A percentile compares a stretch with the other conserved stretches of the same genome.
These are phyloP conservation scores for Portevinia maculata DNA, from an alignment of 2,888 invertebrate genomes.

Conservation along the genomic window DNA sequence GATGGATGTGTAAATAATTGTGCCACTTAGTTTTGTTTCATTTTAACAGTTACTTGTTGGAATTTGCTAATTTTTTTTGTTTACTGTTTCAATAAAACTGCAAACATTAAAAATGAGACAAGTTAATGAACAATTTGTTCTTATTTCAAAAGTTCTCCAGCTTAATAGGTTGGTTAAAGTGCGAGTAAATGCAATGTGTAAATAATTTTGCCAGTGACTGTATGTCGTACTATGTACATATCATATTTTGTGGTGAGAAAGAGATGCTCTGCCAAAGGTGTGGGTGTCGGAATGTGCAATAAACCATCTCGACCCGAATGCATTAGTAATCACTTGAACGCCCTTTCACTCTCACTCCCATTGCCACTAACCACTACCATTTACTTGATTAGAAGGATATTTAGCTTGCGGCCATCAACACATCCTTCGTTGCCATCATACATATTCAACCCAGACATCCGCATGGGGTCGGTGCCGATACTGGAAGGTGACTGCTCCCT, in stretches of 20 bases:
- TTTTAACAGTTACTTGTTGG: too few species aligned
- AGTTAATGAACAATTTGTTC: too few species aligned
- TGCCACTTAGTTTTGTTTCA: too few species aligned
- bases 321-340: slow-evolving; percentile 66
- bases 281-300: slow-evolving; percentile 72
- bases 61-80: too few species aligned
- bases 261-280: slow-evolving; percentile 33
- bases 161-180: too few species aligned
- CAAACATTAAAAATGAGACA: too few species aligned
- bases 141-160: too few species aligned
- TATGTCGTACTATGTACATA: too few species aligned
- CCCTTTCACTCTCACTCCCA: neutral
- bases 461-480: slow-evolving; percentile 23
- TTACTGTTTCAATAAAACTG: too few species aligned
- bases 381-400: slow-evolving; percentile 74
- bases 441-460: slow-evolving; percentile 55
- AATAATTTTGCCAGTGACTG: too few species aligned
- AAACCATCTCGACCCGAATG: slow-evolving; percentile 64
- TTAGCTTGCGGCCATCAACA: slow-evolving; percentile 68
- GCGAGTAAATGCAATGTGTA: too few species aligned
- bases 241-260: slow-evolving; percentile 8
- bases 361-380: slow-evolving; percentile 52
- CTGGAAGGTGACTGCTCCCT: slow-evolving; percentile 20
- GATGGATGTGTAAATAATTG: too few species aligned
- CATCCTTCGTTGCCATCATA: slow-evolving; percentile 62